Evolutionary conservation across 2,113 vertebrate species (phyloP).

Genomic region (Labrus mixtus): DNA sequence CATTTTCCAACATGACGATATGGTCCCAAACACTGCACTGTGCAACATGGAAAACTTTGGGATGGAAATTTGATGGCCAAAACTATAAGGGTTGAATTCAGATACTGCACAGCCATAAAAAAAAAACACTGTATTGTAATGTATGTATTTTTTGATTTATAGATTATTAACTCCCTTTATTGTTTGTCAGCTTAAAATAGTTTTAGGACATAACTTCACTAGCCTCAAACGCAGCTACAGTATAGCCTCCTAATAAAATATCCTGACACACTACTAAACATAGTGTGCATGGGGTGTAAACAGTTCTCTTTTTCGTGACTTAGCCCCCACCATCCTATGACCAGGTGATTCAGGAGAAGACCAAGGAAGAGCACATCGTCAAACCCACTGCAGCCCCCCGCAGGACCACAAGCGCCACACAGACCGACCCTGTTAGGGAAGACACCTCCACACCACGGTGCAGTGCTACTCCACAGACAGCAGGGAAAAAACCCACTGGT

Average conservation of each 20-base stretch:
- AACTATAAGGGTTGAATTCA: no score
- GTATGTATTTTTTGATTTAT: no score
- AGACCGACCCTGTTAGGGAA: slow-evolving; percentile 88
- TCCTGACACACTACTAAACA: not conserved
- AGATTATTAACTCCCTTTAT: no score
- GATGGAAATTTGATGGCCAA: no score
- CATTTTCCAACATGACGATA: no score
- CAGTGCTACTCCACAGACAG: slow-evolving; percentile 73
- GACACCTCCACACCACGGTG: slow-evolving; percentile 74
- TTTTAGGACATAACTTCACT: not conserved
- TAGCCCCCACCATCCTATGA: slow-evolving; percentile 94
- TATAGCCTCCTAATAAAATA: no score
- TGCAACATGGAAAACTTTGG: no score
- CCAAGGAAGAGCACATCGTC: slow-evolving; percentile 87
- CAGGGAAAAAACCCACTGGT: slow-evolving; percentile 69
- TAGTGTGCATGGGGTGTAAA: slow-evolving; percentile 19
- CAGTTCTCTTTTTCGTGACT: slow-evolving; percentile 64
- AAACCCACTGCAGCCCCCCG: slow-evolving; percentile 86
- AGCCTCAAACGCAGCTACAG: not conserved
- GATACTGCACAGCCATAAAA: no score
- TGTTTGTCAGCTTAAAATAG: not conserved
- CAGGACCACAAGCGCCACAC: slow-evolving; percentile 86
- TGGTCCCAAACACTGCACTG: no score
- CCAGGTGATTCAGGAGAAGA: slow-evolving; percentile 96
- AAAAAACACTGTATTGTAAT: no score